Evolutionary conservation across 1,140 invertebrate genomes (phyloP).

Genomic region (Drosophila sproati): DNA sequence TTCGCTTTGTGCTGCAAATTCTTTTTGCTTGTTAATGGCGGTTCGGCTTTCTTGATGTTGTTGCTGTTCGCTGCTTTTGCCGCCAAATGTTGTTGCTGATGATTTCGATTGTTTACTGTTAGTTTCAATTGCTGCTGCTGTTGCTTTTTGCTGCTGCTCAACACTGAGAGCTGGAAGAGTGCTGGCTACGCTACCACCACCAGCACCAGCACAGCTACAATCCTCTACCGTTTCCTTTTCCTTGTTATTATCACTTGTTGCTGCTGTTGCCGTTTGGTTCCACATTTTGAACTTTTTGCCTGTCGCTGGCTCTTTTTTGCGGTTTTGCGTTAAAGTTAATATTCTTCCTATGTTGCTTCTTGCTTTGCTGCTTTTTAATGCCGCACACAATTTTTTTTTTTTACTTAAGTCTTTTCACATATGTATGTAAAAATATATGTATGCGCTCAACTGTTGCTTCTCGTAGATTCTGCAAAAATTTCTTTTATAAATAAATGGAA

Average conservation of each 20-base stretch:
- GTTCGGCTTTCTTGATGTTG: slow-evolving; percentile 42
- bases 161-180: slow-evolving; percentile 55
- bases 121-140: slow-evolving; percentile 42
- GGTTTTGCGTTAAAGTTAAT: slow-evolving; percentile 52
- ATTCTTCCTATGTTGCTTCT: slow-evolving; percentile 19
- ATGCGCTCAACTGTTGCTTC: slow-evolving; percentile 13
- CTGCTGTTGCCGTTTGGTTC: slow-evolving; percentile 78
- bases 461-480: slow-evolving; percentile 44
- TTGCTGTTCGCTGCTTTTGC: slow-evolving; percentile 57
- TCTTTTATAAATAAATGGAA: slow-evolving; percentile 41
- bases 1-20: slow-evolving; percentile 81
- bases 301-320: slow-evolving; percentile 48
- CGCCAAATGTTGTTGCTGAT: slow-evolving; percentile 68
- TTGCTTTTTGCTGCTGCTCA: slow-evolving; percentile 56
- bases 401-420: slow-evolving; percentile 8
- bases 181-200: slow-evolving; percentile 45
- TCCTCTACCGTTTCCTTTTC: slow-evolving; percentile 53
- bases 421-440: neutral
- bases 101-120: slow-evolving; percentile 68
- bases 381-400: slow-evolving; percentile 9
- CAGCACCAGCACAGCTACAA: slow-evolving; percentile 50
- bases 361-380: slow-evolving; percentile 10
- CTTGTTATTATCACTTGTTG: slow-evolving; percentile 77
- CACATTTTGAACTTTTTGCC: slow-evolving; percentile 79
- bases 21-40: slow-evolving; percentile 68